phyloP scores from a whole-genome alignment of 2,888 invertebrate genomes.

The Anticlea derivata region DNA sequence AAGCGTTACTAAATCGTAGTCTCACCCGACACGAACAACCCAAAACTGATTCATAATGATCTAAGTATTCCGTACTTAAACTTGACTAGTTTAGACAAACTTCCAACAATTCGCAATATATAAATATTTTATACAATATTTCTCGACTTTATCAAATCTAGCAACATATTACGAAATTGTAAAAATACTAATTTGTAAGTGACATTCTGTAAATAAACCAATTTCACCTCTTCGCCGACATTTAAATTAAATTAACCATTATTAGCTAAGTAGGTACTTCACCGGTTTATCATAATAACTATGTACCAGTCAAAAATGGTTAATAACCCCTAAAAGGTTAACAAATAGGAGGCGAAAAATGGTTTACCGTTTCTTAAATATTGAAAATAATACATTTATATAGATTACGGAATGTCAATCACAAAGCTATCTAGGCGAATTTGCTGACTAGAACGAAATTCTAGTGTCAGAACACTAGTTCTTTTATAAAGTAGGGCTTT shows the following conservation, averaged over 20 bases:
- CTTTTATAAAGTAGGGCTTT: constrained; percentile 1
- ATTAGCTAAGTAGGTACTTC: background rate
- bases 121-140: constrained; percentile 48
- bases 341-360: no score
- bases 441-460: constrained; percentile 28
- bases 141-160: constrained; percentile 43
- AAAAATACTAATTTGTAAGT: constrained; percentile 44
- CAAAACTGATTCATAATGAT: constrained; percentile 38
- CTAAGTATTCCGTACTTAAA: constrained; percentile 47
- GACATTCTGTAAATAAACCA: constrained; percentile 36
- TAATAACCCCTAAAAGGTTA: background rate
- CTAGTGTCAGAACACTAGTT: constrained; percentile 14
- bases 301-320: background rate
- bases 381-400: constrained; percentile 11
- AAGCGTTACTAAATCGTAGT: constrained; percentile 21
- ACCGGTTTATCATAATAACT: no score
- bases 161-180: constrained; percentile 49
- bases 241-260: background rate
- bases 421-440: constrained; percentile 20
- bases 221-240: constrained; percentile 4
- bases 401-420: constrained; percentile 28
- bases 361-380: background rate
- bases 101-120: constrained; percentile 30
- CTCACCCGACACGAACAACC: constrained; percentile 23
- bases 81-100: constrained; percentile 40